Evolutionary conservation across 2,797 vertebrate genomes (phyloP).

Genomic region (Heteromormyrus szaboi): DNA sequence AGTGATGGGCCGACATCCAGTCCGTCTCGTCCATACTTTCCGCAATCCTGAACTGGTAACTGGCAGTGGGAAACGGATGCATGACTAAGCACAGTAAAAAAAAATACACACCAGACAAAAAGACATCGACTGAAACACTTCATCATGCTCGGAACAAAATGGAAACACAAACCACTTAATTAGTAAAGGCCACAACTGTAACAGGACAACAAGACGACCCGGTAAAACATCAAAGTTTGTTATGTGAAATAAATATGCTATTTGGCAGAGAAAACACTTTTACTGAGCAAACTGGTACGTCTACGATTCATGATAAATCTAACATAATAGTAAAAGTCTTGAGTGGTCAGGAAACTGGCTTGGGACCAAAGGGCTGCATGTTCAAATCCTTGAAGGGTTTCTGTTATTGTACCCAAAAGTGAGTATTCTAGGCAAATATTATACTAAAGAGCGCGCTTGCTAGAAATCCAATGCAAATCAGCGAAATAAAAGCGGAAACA

Average conservation of each 20-base stretch:
- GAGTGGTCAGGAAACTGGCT: not conserved
- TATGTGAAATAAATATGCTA: not conserved
- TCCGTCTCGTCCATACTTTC: not conserved
- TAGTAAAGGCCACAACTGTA: not conserved
- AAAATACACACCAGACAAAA: not conserved
- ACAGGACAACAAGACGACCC: not conserved
- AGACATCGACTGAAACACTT: not conserved
- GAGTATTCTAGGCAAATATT: not conserved
- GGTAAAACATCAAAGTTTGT: not conserved
- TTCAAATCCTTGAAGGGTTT: not conserved
- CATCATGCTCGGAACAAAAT: not conserved
- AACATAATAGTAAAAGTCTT: not conserved
- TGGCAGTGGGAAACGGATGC: not conserved
- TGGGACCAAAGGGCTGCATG: not conserved
- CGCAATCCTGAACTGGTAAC: not conserved
- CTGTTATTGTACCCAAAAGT: not conserved
- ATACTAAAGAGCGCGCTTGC: not conserved
- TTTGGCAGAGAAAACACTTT: not conserved
- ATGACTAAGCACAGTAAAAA: not conserved
- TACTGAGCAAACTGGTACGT: not conserved
- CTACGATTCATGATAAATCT: not conserved
- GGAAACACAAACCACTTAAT: not conserved
- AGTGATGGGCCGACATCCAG: not conserved
- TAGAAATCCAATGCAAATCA: not conserved
- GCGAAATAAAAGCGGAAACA: not conserved